Percentiles rank a stretch among this genome's conserved stretches.
Conservation (phyloP, 2,797 vertebrate genomes). For the Ibycter americanus region DNA sequence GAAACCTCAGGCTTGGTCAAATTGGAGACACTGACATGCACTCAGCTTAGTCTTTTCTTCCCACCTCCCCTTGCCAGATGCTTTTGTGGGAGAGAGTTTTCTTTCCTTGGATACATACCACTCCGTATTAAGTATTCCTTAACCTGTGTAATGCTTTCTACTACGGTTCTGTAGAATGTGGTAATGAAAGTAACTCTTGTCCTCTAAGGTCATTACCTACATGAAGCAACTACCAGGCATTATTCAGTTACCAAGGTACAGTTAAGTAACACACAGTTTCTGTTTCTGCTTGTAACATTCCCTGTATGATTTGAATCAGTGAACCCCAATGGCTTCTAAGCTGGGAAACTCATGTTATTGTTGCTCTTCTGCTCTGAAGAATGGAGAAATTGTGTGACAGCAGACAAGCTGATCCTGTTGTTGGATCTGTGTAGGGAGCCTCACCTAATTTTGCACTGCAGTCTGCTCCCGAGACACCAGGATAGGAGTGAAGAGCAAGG, state of each 20-base stretch:
- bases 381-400: background rate
- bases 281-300: background rate
- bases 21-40: background rate
- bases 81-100: background rate
- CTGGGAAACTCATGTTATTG: background rate
- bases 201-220: background rate
- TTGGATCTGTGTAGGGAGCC: background rate
- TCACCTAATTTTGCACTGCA: background rate
- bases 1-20: background rate
- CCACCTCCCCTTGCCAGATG: background rate
- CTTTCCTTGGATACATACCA: background rate
- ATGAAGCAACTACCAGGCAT: background rate
- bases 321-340: background rate
- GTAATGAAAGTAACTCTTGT: background rate
- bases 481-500: background rate
- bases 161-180: background rate
- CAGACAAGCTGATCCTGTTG: background rate
- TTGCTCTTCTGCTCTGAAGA: background rate
- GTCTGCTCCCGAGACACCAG: background rate
- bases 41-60: background rate
- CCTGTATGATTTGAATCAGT: background rate
- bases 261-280: background rate
- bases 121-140: background rate
- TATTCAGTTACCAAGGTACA: background rate
- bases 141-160: background rate